Conservation (phyloP, 2,797 vertebrate genomes). For the Cuniculus paca region DNA sequence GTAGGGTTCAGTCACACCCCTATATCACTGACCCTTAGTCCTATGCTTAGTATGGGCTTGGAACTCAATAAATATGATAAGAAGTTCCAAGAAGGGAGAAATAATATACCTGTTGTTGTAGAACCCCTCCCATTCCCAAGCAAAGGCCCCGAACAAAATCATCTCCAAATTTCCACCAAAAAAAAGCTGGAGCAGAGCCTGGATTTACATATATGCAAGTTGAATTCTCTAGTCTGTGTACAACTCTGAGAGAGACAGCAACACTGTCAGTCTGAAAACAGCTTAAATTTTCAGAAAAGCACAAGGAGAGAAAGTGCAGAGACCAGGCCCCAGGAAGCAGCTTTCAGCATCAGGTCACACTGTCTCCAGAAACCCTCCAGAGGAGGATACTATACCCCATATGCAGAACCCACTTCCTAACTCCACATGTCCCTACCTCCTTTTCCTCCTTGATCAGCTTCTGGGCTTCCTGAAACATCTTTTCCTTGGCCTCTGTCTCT, state of each 20-base stretch:
- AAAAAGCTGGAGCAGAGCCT: background rate
- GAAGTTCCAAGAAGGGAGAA: background rate
- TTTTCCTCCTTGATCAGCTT: conserved; percentile 85
- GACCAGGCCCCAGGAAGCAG: too few relatives aligned
- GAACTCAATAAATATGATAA: background rate
- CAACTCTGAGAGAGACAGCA: background rate
- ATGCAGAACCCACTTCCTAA: background rate
- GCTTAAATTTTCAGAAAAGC: conserved; percentile 14
- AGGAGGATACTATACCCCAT: too few relatives aligned
- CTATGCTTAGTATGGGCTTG: background rate
- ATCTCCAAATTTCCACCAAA: background rate
- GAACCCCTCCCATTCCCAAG: background rate
- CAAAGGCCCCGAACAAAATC: background rate
- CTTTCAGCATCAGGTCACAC: background rate
- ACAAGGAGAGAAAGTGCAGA: background rate
- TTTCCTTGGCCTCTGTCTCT: conserved; percentile 88
- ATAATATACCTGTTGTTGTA: background rate
- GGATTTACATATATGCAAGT: background rate
- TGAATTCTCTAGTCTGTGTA: background rate
- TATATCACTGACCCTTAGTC: background rate
- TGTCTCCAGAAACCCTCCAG: background rate
- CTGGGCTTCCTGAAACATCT: conserved; percentile 86
- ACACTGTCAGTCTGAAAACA: background rate
- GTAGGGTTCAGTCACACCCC: background rate
- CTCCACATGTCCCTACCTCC: conserved; percentile 78